These are phyloP conservation scores for Zaprionus taronus DNA, from an alignment of 1,140 invertebrate genomes.

Conservation along the genomic window DNA sequence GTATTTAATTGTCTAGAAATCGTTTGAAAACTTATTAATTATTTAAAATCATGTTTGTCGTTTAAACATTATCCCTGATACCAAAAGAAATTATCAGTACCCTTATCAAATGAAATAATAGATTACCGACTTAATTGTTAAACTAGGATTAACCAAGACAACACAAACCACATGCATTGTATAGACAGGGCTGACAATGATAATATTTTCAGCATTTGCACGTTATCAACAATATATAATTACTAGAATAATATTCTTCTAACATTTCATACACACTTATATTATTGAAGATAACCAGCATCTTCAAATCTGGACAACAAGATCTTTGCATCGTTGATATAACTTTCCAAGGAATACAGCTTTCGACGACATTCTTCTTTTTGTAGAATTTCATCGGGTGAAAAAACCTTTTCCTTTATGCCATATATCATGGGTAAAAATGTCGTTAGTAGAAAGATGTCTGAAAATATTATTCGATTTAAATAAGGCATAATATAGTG, in stretches of 20 bases:
- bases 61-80: not conserved
- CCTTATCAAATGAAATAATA: not conserved
- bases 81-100: not conserved
- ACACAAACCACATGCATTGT: not conserved
- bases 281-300: constrained; percentile 36
- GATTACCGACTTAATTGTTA: not conserved
- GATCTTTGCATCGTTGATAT: constrained; percentile 29
- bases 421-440: constrained; percentile 48
- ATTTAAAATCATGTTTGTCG: not conserved
- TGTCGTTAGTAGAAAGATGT: constrained; percentile 52
- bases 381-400: constrained; percentile 3
- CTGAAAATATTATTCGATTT: constrained; percentile 26
- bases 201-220: no score
- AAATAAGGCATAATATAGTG: not conserved
- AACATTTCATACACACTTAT: not conserved
- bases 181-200: not conserved
- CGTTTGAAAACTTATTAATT: not conserved
- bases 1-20: not conserved
- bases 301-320: constrained; percentile 50
- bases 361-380: constrained; percentile 16
- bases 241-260: not conserved
- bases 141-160: not conserved
- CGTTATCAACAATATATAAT: not conserved
- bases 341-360: constrained; percentile 33
- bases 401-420: constrained; percentile 29